Evolutionary conservation across 1,140 invertebrate genomes (phyloP).

Genomic region (Andrena cerasifolii): DNA sequence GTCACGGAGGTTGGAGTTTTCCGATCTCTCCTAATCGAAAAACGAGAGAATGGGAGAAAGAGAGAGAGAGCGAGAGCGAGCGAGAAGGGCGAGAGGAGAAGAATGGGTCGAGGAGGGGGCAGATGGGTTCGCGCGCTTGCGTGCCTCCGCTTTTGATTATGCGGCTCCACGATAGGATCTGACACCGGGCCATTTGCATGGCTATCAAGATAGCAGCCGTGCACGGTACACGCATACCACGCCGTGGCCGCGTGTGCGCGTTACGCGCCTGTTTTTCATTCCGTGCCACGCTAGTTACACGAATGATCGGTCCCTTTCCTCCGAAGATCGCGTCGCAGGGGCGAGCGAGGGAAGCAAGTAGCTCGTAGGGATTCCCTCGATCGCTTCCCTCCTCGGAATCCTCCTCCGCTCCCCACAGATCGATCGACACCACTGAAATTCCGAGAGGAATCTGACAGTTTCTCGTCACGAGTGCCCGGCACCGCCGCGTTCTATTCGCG

Average conservation of each 20-base stretch:
- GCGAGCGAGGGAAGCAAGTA: too few species aligned
- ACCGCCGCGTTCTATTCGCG: not conserved
- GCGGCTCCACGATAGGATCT: conserved; percentile 50
- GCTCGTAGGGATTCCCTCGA: too few species aligned
- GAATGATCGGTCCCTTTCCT: conserved; percentile 36
- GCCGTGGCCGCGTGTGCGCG: not conserved
- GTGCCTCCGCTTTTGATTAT: conserved; percentile 54
- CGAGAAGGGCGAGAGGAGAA: too few species aligned
- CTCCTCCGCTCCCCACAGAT: too few species aligned
- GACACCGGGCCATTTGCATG: conserved; percentile 53
- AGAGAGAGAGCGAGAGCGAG: not conserved
- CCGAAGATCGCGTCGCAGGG: not conserved
- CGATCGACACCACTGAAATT: too few species aligned
- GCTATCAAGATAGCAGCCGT: conserved; percentile 51
- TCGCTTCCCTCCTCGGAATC: too few species aligned
- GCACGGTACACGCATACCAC: conserved; percentile 36
- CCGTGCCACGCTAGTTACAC: conserved; percentile 42
- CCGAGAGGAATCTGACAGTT: too few species aligned
- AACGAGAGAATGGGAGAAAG: not conserved
- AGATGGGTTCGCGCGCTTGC: conserved; percentile 53
- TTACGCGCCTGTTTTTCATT: conserved; percentile 43
- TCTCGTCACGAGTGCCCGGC: too few species aligned
- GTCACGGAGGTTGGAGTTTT: conserved; percentile 39
- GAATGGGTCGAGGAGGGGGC: conserved; percentile 23
- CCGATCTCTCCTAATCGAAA: conserved; percentile 43